These are phyloP conservation scores for Eretmochelys imbricata DNA, from an alignment of 2,113 vertebrate species.

Conservation along the genomic window DNA sequence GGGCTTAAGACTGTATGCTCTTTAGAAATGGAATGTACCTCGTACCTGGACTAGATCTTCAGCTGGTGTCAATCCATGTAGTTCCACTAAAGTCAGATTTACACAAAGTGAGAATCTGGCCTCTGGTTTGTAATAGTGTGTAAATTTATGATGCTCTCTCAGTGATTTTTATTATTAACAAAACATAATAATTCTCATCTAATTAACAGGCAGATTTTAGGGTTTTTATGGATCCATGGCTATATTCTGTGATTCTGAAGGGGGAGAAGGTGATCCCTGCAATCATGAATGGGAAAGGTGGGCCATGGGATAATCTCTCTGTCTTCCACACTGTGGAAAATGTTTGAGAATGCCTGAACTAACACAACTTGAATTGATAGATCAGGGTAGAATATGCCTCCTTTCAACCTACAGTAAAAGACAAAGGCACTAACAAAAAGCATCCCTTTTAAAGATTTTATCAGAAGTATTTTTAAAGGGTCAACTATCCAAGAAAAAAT, in stretches of 20 bases:
- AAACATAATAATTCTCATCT: no score
- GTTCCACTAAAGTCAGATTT: not conserved
- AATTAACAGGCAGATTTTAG: no score
- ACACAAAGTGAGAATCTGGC: not conserved
- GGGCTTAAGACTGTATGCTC: not conserved
- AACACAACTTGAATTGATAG: not conserved
- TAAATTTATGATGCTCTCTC: no score
- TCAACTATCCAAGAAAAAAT: not conserved
- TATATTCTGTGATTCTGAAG: no score
- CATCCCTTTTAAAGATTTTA: not conserved
- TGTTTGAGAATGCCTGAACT: not conserved
- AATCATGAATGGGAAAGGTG: no score
- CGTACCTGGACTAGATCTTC: not conserved
- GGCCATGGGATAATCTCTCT: no score
- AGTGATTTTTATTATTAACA: no score
- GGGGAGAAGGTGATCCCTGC: no score
- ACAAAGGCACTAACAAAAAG: not conserved
- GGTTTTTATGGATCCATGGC: no score
- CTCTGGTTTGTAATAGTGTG: no score
- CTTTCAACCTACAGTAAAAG: not conserved
- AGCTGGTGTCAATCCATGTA: not conserved
- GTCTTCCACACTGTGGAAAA: not conserved
- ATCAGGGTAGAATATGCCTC: not conserved
- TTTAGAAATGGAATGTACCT: not conserved
- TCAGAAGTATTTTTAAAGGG: not conserved